A percentile compares a stretch with the other conserved stretches of the same genome.
Conservation (phyloP, 2,113 vertebrate genomes). For the Channa argus region DNA sequence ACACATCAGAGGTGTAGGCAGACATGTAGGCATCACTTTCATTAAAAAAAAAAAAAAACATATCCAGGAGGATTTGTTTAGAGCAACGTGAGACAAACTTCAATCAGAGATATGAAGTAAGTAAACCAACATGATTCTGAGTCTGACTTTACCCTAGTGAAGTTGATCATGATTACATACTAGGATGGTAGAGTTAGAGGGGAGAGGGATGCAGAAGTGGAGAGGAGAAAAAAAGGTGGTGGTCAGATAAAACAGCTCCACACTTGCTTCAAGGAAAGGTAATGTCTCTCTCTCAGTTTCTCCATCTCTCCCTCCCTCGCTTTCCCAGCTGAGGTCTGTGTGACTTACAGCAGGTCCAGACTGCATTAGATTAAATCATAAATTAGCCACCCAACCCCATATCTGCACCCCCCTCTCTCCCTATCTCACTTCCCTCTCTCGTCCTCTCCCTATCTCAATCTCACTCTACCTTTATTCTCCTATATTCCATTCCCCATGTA, state of each 20-base stretch:
- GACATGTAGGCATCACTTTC: slow-evolving; percentile 10
- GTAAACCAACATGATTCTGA: neutral
- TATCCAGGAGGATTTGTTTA: neutral
- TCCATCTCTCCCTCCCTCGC: slow-evolving; percentile 66
- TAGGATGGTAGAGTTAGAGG: slow-evolving; percentile 2
- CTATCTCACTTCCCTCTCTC: slow-evolving; percentile 65
- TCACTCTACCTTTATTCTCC: slow-evolving; percentile 73
- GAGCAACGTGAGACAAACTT: neutral
- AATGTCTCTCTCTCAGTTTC: slow-evolving; percentile 77
- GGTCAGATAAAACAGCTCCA: slow-evolving; percentile 77
- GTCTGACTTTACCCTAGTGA: slow-evolving; percentile 1
- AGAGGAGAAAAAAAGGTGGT: slow-evolving; percentile 57
- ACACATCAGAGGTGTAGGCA: slow-evolving; percentile 40
- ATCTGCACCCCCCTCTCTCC: slow-evolving; percentile 86
- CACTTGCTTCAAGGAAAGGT: slow-evolving; percentile 77
- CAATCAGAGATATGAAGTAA: neutral
- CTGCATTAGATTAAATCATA: slow-evolving; percentile 99
- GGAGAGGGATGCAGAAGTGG: slow-evolving; percentile 26
- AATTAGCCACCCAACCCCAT: slow-evolving; percentile 93
- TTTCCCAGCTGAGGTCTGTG: slow-evolving; percentile 89
- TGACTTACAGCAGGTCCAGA: slow-evolving; percentile 97
- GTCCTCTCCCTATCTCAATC: slow-evolving; percentile 73
- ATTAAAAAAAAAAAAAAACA: neutral
- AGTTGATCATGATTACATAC: slow-evolving; percentile 3
- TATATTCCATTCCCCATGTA: slow-evolving; percentile 77